A percentile compares a stretch with the other conserved stretches of the same genome.
Evolutionary conservation across 2,797 vertebrate species (phyloP).

Genomic region (Notamacropus eugenii): DNA sequence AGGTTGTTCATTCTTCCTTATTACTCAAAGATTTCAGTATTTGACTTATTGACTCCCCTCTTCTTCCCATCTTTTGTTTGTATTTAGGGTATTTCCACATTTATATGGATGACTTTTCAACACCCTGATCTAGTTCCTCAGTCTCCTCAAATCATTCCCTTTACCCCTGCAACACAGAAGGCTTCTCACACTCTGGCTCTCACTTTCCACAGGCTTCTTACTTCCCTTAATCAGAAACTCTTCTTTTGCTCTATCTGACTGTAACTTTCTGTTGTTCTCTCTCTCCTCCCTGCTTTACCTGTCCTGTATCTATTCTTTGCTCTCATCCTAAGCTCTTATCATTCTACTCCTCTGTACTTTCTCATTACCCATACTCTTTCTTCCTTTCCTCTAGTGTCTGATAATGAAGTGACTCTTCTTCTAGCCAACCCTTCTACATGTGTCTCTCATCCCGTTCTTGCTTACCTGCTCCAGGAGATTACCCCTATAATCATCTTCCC

Average conservation of each 20-base stretch:
- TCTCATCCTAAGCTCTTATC: neutral
- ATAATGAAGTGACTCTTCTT: neutral
- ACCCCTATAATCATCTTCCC: neutral
- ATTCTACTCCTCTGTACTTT: neutral
- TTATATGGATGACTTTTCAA: neutral
- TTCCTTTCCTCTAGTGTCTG: neutral
- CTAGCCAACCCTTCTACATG: neutral
- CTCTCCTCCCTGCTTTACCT: neutral
- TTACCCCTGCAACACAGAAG: neutral
- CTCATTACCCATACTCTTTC: neutral
- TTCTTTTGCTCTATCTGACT: neutral
- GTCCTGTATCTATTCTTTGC: neutral
- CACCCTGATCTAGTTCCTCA: neutral
- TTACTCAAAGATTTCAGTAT: neutral
- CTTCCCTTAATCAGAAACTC: neutral
- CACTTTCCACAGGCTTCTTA: neutral
- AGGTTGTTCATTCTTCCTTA: neutral
- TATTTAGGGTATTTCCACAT: neutral
- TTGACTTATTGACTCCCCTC: neutral
- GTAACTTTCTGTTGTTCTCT: neutral
- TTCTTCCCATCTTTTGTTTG: neutral
- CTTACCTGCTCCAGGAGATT: neutral
- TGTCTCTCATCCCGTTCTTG: neutral
- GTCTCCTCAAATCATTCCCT: neutral
- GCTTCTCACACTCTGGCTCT: neutral